Evolutionary conservation across 2,113 vertebrate species (phyloP).

Genomic region (Ranitomeya variabilis): DNA sequence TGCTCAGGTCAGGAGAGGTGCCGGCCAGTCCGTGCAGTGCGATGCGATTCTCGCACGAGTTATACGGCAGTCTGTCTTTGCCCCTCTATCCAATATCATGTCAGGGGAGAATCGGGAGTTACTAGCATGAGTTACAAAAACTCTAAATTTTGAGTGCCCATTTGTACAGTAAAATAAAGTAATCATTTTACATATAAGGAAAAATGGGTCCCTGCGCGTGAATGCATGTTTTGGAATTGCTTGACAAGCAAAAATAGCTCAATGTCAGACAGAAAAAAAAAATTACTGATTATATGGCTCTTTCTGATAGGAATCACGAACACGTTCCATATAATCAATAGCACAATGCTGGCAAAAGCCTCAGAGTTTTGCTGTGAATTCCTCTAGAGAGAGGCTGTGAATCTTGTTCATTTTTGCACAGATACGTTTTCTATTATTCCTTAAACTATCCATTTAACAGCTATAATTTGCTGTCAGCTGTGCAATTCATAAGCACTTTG

Average conservation of each 20-base stretch:
- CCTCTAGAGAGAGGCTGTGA: constrained; percentile 16
- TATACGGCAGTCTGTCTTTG: too few relatives aligned
- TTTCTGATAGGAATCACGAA: not conserved
- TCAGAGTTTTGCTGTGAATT: not conserved
- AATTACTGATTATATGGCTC: not conserved
- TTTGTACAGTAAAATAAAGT: not conserved
- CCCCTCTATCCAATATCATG: too few relatives aligned
- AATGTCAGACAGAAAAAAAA: not conserved
- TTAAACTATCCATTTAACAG: constrained; percentile 42
- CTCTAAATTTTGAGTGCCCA: not conserved
- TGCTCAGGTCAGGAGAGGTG: too few relatives aligned
- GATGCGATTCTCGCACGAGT: too few relatives aligned
- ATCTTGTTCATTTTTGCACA: constrained; percentile 38
- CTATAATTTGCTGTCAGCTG: constrained; percentile 53
- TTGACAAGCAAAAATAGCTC: not conserved
- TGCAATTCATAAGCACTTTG: constrained; percentile 3
- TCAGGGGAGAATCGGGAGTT: not conserved
- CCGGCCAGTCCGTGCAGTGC: too few relatives aligned
- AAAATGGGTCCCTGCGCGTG: not conserved
- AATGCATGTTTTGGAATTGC: not conserved
- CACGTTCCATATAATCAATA: not conserved
- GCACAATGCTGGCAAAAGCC: not conserved
- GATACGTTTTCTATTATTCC: constrained; percentile 58
- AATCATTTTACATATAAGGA: too few relatives aligned
- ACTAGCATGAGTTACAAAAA: not conserved